A percentile compares a stretch with the other conserved stretches of the same genome.
Evolutionary conservation across 2,888 invertebrate species (phyloP).

Genomic region (Antheraea yamamai): DNA sequence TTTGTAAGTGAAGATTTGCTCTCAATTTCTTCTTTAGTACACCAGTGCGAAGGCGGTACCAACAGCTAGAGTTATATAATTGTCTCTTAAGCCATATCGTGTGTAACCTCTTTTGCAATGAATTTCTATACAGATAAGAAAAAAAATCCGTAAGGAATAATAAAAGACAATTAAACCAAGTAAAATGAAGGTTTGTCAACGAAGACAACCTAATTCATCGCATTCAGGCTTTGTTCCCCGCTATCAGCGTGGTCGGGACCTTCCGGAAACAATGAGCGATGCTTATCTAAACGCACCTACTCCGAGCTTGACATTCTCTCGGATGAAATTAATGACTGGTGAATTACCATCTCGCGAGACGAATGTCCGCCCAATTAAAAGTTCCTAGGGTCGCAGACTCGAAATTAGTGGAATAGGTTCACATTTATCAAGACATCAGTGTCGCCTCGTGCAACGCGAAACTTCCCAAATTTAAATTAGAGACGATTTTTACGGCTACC

Average conservation of each 20-base stretch:
- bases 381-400: conserved; percentile 74
- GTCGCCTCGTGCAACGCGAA: conserved; percentile 76
- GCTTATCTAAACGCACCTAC: conserved; percentile 69
- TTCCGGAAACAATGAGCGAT: conserved; percentile 72
- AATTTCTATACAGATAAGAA: not conserved
- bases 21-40: too few relatives aligned
- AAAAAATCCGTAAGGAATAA: not conserved
- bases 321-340: conserved; percentile 71
- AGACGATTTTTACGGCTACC: conserved; percentile 83
- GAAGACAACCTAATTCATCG: conserved; percentile 15
- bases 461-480: conserved; percentile 83
- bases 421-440: conserved; percentile 82
- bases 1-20: too few relatives aligned
- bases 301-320: conserved; percentile 68
- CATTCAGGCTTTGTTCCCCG: conserved; percentile 13
- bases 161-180: conserved; percentile 11
- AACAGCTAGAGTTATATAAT: not conserved
- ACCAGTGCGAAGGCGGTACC: too few relatives aligned
- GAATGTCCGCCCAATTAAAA: conserved; percentile 81
- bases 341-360: conserved; percentile 70
- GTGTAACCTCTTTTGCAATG: not conserved
- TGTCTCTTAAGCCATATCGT: not conserved
- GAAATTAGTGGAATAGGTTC: conserved; percentile 79
- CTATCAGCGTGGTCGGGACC: conserved; percentile 17
- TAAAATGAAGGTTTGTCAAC: conserved; percentile 15